Evolutionary conservation across 2,888 invertebrate genomes (phyloP), one percentile per base, ranked within the genome.

Genomic region (Cristatella mucedo): DNA sequence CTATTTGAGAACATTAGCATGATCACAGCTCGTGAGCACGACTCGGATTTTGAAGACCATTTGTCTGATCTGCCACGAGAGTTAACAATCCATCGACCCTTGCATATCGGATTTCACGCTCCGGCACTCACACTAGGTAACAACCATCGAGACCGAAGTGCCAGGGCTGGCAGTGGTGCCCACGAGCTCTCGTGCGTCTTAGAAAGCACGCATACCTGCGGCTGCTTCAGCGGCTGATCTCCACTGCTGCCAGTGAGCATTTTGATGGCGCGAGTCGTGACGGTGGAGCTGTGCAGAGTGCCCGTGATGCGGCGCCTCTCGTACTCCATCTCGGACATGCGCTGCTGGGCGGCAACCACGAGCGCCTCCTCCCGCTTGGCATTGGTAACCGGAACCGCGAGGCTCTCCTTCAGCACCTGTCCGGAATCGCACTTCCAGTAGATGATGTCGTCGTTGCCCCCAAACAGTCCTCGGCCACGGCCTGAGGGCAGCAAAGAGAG

Each of bases 341-440:
- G 52, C 61, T 64, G 50, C 44, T 63, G 57, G 13, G 62, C 57
- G 9, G 60, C 59, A 9, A 53, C 41, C 9, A 57, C 41, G 3
- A 64, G 52, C 5, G 63, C 63, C 21, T 50, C 49, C 41, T 63
- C 61, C 24, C 53, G 51, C 21, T 54, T 49, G 21, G 46, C 44
- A 51, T 66, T 66, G 38, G 45, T 51, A 41, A 56, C 44, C 5
- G 63, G 61, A 22, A 66, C 51, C 15, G 47, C 42, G n/a, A 66
- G 49, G 13, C 44, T 52, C 44, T 61, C 58, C 29, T 54, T 47
- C 15, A 65, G 47, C 3, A 47, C 44, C 41, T 57, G 53, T 3
- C 55, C 56, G 4, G 53, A 46, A 42, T 61, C 61, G 51, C 60
- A 60, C 40, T 56, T 59, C 63, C 62, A 63, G 50, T 60, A 60